Conservation (phyloP, 2,797 vertebrate genomes). For the Streptopelia turtur region DNA sequence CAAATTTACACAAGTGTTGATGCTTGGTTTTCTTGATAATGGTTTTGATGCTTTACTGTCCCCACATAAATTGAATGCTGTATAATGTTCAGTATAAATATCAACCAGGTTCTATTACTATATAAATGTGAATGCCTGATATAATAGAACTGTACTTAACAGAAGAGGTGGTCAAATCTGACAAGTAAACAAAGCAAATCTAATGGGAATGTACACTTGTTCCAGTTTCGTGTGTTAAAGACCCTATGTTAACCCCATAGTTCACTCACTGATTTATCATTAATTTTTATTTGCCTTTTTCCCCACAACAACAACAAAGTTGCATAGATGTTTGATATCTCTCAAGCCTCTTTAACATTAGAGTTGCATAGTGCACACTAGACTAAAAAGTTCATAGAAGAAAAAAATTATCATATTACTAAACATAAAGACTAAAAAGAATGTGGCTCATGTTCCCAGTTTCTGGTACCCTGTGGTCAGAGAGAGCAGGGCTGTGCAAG, state of each 20-base stretch:
- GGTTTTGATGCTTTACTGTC: not conserved
- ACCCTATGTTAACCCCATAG: not conserved
- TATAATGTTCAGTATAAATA: not conserved
- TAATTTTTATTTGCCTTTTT: not conserved
- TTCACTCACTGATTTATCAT: not conserved
- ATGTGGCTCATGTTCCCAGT: not conserved
- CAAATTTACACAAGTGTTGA: not conserved
- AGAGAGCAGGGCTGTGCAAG: not conserved
- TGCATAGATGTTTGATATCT: not conserved
- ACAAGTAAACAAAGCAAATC: not conserved
- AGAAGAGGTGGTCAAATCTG: not conserved
- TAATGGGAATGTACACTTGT: not conserved
- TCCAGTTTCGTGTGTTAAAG: not conserved
- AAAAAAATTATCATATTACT: not conserved
- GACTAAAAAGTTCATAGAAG: not conserved
- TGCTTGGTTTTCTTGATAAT: not conserved
- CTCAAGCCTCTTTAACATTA: not conserved
- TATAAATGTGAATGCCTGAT: not conserved
- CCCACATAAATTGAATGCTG: not conserved
- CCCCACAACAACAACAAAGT: not conserved
- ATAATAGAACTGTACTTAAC: not conserved
- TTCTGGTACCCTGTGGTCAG: fast-evolving
- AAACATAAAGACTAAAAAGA: not conserved
- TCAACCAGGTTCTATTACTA: not conserved
- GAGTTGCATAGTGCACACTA: not conserved